Evolutionary conservation across 2,113 vertebrate species (phyloP), one percentile per base, ranked within the genome.

Genomic region (Coptodon bakossiorum): DNA sequence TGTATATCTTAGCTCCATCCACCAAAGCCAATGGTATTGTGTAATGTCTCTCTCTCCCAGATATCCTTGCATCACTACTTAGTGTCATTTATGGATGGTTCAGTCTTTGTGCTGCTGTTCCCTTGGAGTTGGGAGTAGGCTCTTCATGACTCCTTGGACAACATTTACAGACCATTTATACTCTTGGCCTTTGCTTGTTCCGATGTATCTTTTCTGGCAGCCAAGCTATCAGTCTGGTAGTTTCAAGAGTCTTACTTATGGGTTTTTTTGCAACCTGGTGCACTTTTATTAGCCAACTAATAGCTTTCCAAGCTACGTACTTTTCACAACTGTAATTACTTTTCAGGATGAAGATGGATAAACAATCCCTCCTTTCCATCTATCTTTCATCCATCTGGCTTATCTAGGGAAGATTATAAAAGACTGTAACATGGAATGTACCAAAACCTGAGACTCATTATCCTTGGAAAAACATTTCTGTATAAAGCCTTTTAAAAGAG

Each of bases 401-500:
- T 40, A 52, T 85, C 76, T 38, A 68, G 9, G 34, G n/a, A 82
- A 86, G 59, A 91, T 83, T 84, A 89, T 22, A 12, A 3, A 68
- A 57, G 40, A 53, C 24, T 83, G 76, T 82, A 85, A 89, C 81
- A 88, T 36, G 36, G 36, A 88, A 89, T 45, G 29, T 40, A 81
- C n/a, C 19, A 80, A 76, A 79, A 29, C 52, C 52, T 40, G n/a
- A 9, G 48, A 88, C 61, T 53, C 8, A 52, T 81, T 71, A 87
- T 59, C 24, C 50, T 29, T 76, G 34, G 34, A 85, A 80, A 86
- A 88, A 48, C 71, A 76, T 88, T 86, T 86, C 50, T 80, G 45
- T 22, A 83, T 81, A 68, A 86, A 90, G 63, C 86, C 84, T 79
- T 86, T 89, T 81, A 53, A 90, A 86, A 93, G 88, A 89, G 88